A percentile compares a stretch with the other conserved stretches of the same genome.
phyloP scores from a whole-genome alignment of 2,113 vertebrate species.

The Apaloderma vittatum region DNA sequence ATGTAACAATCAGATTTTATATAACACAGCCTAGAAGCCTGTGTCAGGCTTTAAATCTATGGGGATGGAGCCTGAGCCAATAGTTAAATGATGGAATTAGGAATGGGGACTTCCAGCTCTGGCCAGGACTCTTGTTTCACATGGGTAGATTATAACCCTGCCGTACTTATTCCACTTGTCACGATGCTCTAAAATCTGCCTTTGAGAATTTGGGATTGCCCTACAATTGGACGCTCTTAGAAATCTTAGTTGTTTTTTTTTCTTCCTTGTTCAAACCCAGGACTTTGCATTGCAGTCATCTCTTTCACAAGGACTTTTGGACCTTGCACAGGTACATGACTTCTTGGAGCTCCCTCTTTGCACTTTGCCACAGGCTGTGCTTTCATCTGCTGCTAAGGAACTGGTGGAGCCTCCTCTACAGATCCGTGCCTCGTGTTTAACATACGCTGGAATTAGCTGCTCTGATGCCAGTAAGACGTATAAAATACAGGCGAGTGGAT shows the following conservation, averaged over 20 bases:
- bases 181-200: background rate
- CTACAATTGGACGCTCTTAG: background rate
- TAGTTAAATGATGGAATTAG: background rate
- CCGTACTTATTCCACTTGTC: background rate
- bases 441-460: background rate
- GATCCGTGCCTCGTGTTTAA: background rate
- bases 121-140: background rate
- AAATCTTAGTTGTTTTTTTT: background rate
- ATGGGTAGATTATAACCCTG: background rate
- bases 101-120: background rate
- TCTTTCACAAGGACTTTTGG: background rate
- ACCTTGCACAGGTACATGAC: background rate
- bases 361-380: accelerated
- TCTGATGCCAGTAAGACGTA: background rate
- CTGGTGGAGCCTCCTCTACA: background rate
- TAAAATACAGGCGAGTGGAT: background rate
- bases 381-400: background rate
- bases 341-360: background rate
- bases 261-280: background rate
- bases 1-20: constrained; percentile 38
- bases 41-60: constrained; percentile 21
- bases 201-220: background rate
- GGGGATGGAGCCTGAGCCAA: background rate
- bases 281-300: background rate
- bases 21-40: constrained; percentile 5